These are phyloP conservation scores for Pseudopipra pipra DNA, from an alignment of 2,113 vertebrate species.

Conservation along the genomic window DNA sequence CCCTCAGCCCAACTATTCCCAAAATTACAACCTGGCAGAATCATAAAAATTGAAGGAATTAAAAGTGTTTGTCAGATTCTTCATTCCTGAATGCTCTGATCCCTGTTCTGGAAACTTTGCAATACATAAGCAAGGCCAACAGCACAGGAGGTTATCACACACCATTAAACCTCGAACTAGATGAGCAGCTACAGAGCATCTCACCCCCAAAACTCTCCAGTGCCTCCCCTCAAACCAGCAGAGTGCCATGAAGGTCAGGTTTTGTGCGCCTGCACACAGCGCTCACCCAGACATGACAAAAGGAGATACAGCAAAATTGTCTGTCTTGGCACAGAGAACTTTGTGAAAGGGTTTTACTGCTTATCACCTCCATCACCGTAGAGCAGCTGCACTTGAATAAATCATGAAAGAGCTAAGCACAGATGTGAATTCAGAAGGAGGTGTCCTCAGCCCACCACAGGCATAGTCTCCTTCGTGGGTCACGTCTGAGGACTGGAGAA, in stretches of 20 bases:
- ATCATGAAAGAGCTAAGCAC: rapidly evolving
- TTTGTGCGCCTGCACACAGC: rapidly evolving
- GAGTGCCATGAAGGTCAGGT: rapidly evolving
- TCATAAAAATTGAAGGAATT: not conserved
- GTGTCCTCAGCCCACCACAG: not conserved
- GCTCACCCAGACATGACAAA: not conserved
- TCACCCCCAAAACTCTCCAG: not conserved
- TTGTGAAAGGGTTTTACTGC: not conserved
- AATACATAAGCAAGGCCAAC: not conserved
- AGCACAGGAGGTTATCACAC: not conserved
- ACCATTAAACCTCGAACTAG: not conserved
- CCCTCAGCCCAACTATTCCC: not conserved
- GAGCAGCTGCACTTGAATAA: not conserved
- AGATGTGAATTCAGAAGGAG: not conserved
- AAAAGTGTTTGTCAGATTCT: not conserved
- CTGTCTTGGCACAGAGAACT: rapidly evolving
- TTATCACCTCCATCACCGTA: not conserved
- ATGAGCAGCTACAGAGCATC: not conserved
- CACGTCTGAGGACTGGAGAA: not conserved
- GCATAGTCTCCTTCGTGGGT: rapidly evolving
- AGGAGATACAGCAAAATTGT: not conserved
- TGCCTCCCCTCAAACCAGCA: not conserved
- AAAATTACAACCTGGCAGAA: not conserved
- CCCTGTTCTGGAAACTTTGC: not conserved
- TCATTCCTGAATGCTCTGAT: not conserved